Base-by-base conservation (phyloP, 2,888 invertebrate genomes). In the Tetramorium bicarinatum region DNA sequence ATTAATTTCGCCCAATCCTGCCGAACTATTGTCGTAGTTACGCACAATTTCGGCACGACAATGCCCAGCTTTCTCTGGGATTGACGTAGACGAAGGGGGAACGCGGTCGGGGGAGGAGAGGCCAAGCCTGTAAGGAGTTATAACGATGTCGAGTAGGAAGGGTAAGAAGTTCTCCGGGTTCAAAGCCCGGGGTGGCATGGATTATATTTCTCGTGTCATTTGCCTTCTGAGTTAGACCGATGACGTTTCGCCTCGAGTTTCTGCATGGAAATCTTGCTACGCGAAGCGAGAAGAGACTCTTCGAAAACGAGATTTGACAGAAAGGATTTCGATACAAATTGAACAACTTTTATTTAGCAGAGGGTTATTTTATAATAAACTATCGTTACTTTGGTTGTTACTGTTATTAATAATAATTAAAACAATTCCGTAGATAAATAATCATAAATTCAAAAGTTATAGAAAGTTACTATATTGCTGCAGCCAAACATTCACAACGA, bases 1-100 rank as follows among this genome's bases (percentile, higher is more conserved):
- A 94, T 94, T 93, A 94, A 94, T 94, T 94, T 93, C 91, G 88
- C 91, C 66, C 92, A 91, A 93, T 93, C 91, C 91, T 85, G 87
- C 91, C 92, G 86, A 93, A 94, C 92, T 94, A 94, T 93, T 93
- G 93, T 93, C 93, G 90, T 93, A 92, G 92, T 93, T 92, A 93
- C 92, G 93, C 93, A 92, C 93, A 93, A 93, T 94, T 94, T 92
- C 92, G 90, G 91, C 88, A 88, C 91, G 91, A 93, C 93, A 93
- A 92, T 93, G 91, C 87, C 69, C 71, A 72, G 72, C 84, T 87
- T 91, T 87, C 85, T 85, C 90, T 87, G 89, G 85, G 91, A 92
- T 91, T 91, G 92, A 93, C 93, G 87, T 88, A 85, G 88, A 87
- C 83, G 88, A 85, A 82, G 44, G 71, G 61, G 67, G 69, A 29